A percentile compares a stretch with the other conserved stretches of the same genome.
These are phyloP conservation scores for Cyclophora punctaria DNA, from an alignment of 2,888 invertebrate species.

Conservation along the genomic window DNA sequence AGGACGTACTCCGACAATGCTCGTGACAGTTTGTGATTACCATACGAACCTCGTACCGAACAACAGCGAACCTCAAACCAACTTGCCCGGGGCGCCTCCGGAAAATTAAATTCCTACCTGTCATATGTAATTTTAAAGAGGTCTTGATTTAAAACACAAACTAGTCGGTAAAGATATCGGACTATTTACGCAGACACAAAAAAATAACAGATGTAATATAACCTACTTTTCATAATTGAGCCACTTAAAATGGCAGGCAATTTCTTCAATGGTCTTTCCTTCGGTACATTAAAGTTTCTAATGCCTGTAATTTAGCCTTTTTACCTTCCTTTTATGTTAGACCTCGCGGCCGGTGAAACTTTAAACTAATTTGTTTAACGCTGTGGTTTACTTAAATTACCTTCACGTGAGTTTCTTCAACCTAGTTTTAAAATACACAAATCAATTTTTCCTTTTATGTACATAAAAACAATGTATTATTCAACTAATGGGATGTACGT, in stretches of 20 bases:
- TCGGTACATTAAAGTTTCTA: neutral
- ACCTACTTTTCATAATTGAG: too few relatives aligned
- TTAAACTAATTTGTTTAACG: slow-evolving; percentile 19
- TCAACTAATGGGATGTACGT: too few relatives aligned
- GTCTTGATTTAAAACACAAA: too few relatives aligned
- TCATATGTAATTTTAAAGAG: too few relatives aligned
- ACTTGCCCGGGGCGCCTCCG: slow-evolving; percentile 9
- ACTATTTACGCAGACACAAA: too few relatives aligned
- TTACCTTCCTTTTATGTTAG: slow-evolving; percentile 1
- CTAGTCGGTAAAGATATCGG: too few relatives aligned
- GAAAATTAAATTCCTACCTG: slow-evolving; percentile 6
- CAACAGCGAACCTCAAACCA: too few relatives aligned
- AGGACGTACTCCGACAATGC: slow-evolving; percentile 6
- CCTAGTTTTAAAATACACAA: neutral
- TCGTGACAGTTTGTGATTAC: slow-evolving; percentile 18
- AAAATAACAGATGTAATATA: too few relatives aligned
- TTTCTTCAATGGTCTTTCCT: neutral
- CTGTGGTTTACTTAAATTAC: slow-evolving; percentile 3
- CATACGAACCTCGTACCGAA: slow-evolving; percentile 2
- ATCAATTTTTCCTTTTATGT: too few relatives aligned
- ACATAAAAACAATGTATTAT: too few relatives aligned
- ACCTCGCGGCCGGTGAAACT: slow-evolving; percentile 18
- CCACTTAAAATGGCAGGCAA: neutral
- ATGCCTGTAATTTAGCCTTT: slow-evolving; percentile 1
- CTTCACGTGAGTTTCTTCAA: slow-evolving; percentile 3